Evolutionary conservation across 1,140 invertebrate genomes (phyloP), one percentile per base, ranked within the genome.

Genomic region (Zaprionus ornatus): DNA sequence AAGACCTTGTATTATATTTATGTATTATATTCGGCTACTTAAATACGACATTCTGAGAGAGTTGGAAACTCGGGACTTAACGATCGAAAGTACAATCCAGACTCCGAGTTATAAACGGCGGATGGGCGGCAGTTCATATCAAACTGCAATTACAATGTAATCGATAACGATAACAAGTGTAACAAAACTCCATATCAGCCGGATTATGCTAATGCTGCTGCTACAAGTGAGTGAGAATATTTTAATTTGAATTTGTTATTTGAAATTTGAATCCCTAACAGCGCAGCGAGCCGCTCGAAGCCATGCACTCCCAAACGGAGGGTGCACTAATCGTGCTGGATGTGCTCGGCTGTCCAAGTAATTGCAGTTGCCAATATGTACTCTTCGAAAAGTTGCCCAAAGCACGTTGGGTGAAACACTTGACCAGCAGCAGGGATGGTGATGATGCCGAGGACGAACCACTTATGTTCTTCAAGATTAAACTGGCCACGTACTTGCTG

Each of bases 401-500:
- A 60, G 86, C 93, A 35, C 84, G 93, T 71, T 94, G 93, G 90
- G 92, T 93, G 68, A 90, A 93, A 63, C 80, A 92, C 48, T 80
- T 85, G 75, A 71, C 78, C 55, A 64, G 25, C 55, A 64, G 21
- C 13, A 82, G 29, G 15, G 21, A 59, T 48, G 29, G 29, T 3
- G n/a, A 15, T n/a, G 70, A 90, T 15, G 50, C 57, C 12, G 67
- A 85, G 40, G 79, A 91, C 1, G 75, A 78, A 27, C 65, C 63
- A n/a, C 63, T 92, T 29, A 74, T 91, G n/a, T 85, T 92, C 61
- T 69, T 83, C 17, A 87, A 94, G 21, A 80, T 95, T 4, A 94
- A 93, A 80, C 93, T 94, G 21, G 94, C 94, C 27, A 95, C 94
- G 3, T 95, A 95, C 60, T 93, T 95, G 25, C 77, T 95, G 23